phyloP scores from a whole-genome alignment of 2,113 vertebrate species.

The Anoura caudifer region DNA sequence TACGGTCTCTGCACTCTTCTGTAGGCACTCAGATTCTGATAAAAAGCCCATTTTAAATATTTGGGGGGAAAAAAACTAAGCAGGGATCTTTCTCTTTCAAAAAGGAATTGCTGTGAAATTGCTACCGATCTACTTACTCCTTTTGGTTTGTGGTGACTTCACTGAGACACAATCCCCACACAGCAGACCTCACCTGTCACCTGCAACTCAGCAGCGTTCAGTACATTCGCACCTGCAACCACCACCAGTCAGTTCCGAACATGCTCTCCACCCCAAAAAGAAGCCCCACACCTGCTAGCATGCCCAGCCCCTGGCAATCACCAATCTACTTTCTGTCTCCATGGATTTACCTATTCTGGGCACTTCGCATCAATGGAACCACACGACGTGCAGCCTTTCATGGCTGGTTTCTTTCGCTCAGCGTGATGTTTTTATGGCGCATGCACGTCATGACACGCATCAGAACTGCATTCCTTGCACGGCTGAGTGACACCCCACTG shows the following conservation, averaged over 20 bases:
- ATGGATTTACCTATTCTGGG: fast-evolving
- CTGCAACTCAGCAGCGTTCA: fast-evolving
- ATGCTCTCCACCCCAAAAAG: neutral
- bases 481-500: fast-evolving
- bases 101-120: fast-evolving
- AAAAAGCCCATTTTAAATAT: neutral
- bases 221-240: fast-evolving
- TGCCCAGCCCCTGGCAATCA: too few relatives aligned
- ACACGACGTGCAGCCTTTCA: fast-evolving
- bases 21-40: neutral
- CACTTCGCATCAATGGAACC: fast-evolving
- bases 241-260: neutral
- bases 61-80: fast-evolving
- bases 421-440: fast-evolving
- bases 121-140: fast-evolving
- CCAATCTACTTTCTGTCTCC: fast-evolving
- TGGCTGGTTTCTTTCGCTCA: fast-evolving
- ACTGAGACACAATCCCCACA: fast-evolving
- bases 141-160: fast-evolving
- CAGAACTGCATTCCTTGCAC: fast-evolving
- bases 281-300: fast-evolving
- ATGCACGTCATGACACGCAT: fast-evolving
- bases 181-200: fast-evolving
- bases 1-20: fast-evolving
- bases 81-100: neutral